Evolutionary conservation across 2,888 invertebrate species (phyloP), one percentile per base, ranked within the genome.

Genomic region (Allygus modestus): DNA sequence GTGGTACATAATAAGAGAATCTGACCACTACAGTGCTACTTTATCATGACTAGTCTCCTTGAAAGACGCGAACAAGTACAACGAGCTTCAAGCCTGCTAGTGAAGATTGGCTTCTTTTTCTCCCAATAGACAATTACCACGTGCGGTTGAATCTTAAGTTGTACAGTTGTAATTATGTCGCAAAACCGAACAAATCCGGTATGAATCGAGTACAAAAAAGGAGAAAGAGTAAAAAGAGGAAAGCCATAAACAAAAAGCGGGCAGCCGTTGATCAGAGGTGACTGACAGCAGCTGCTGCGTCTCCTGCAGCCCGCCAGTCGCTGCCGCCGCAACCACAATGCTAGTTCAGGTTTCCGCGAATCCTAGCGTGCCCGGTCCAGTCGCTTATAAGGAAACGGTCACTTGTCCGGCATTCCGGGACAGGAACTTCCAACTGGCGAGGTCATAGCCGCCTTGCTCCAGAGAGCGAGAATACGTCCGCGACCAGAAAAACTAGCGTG

Each of bases 381-480:
- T 33, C 7, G 51, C 79, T 31, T 79, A 79, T 79, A 79, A 33
- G 79, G 79, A 79, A 79, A 31, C 79, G 79, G 79, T 79, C 79
- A 77, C 77, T 58, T 58, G 79, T 33, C 79, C 58, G 37, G 79
- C 79, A 58, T 79, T 79, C 79, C 79, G 51, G 79, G 54, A 28
- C 79, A 33, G 46, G 33, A 26, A 46, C 51, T 77, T 77, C 77
- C 77, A 51, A n/a, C 28, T 31, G 26, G 33, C 46, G 77, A 37
- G 79, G 77, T 77, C 77, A 77, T 26, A 20, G 46, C 41, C 46
- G 51, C 17, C 73, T 9, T 33, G 20, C 77, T 73, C 41, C 26
- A 41, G 73, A 37, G 37, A 33, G 11, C 28, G 65, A 28, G 65
- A 28, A 31, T 20, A 23, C 4, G 4, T 9, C 23, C 23, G 58